phyloP scores from a whole-genome alignment of 2,888 invertebrate species.

The Galerucella calmariensis region DNA sequence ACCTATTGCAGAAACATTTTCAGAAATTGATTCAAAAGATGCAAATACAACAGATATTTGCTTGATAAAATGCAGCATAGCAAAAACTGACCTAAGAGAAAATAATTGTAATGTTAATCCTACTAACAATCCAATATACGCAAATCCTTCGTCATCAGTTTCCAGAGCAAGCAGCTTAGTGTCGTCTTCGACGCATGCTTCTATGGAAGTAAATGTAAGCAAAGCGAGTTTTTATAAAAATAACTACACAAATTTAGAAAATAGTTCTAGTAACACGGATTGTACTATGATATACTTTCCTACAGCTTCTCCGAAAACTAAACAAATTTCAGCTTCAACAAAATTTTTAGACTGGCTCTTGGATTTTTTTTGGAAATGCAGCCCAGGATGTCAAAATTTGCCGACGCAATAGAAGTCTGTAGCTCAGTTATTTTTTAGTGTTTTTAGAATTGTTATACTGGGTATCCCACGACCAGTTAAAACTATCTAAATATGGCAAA shows the following conservation, averaged over 20 bases:
- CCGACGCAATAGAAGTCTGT: slow-evolving; percentile 40
- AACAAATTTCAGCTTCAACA: slow-evolving; percentile 17
- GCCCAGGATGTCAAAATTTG: slow-evolving; percentile 46
- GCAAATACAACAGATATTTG: background rate
- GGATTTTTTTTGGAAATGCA: slow-evolving; percentile 48
- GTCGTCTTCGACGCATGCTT: slow-evolving; percentile 20
- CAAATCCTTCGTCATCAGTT: background rate
- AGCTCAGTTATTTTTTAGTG: too few species aligned
- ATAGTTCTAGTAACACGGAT: slow-evolving; percentile 26
- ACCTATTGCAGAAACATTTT: background rate
- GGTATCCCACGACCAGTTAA: too few species aligned
- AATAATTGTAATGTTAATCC: background rate
- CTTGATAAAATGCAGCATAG: background rate
- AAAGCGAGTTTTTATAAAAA: slow-evolving; percentile 6
- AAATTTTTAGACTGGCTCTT: slow-evolving; percentile 47
- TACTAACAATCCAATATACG: background rate
- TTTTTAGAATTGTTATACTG: too few species aligned
- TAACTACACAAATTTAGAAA: slow-evolving; percentile 25
- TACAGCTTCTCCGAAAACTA: slow-evolving; percentile 23
- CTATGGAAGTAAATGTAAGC: slow-evolving; percentile 36
- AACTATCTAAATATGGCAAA: too few species aligned
- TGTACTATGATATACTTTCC: slow-evolving; percentile 35
- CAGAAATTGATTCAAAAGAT: background rate
- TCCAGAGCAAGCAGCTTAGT: slow-evolving; percentile 6
- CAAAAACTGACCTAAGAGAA: background rate